phyloP scores from a whole-genome alignment of 2,113 vertebrate genomes.

The Phaethon lepturus region DNA sequence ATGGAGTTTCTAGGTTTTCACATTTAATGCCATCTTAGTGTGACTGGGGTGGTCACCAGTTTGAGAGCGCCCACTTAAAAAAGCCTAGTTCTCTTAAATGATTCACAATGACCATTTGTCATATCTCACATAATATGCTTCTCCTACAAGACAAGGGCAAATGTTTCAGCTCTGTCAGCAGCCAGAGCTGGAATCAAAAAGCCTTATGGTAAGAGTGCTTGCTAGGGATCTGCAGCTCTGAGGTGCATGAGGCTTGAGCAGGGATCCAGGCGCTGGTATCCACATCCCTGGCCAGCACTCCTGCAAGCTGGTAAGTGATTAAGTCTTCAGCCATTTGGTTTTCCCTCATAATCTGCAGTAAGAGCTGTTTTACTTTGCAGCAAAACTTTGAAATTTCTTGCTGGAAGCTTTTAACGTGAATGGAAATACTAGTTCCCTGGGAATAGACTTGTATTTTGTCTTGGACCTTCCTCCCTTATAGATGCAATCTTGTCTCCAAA shows the following conservation, averaged over 20 bases:
- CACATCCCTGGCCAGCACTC: background rate
- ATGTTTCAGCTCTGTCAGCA: background rate
- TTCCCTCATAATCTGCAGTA: background rate
- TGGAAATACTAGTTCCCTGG: background rate
- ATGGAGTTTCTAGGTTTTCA: background rate
- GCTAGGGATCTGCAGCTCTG: background rate
- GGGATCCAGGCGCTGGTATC: background rate
- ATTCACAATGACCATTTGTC: background rate
- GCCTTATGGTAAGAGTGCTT: background rate
- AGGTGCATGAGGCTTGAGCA: background rate
- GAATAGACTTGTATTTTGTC: background rate
- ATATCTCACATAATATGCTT: background rate
- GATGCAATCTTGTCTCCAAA: background rate
- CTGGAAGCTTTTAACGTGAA: background rate
- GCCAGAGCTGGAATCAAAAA: background rate
- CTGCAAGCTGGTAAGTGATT: background rate
- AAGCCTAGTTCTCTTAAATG: background rate
- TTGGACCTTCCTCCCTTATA: background rate
- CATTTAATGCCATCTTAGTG: background rate
- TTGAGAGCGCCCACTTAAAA: background rate
- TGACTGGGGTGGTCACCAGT: background rate
- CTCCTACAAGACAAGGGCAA: background rate
- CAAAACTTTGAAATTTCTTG: background rate
- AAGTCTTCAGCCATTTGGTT: background rate
- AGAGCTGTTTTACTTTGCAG: background rate